These are phyloP conservation scores for Oncorhynchus mykiss DNA, from an alignment of 2,113 vertebrate genomes.

Conservation along the genomic window DNA sequence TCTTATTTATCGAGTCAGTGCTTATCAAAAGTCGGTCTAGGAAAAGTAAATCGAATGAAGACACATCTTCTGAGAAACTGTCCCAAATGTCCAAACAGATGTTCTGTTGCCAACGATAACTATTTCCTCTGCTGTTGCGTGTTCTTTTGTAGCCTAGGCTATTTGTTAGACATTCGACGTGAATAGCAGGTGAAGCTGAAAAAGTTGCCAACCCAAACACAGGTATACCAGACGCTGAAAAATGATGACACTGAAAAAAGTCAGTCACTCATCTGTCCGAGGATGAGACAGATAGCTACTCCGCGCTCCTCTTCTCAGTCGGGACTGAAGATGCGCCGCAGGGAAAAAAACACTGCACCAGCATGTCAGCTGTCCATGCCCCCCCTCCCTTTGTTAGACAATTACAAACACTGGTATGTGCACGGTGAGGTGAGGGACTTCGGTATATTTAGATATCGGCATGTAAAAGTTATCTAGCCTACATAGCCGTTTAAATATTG, in stretches of 20 bases:
- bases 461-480: not conserved
- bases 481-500: not conserved
- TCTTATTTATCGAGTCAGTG: not conserved
- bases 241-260: not conserved
- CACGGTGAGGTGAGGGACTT: not conserved
- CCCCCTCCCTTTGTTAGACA: conserved; percentile 12
- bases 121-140: conserved; percentile 25
- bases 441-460: conserved; percentile 2
- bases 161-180: not conserved
- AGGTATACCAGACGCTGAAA: not conserved
- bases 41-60: not conserved
- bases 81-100: not conserved
- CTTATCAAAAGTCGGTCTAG: not conserved
- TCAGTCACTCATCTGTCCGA: conserved; percentile 1
- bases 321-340: conserved; percentile 57
- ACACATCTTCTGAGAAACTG: not conserved
- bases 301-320: conserved; percentile 44
- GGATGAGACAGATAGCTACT: conserved; percentile 25
- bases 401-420: not conserved
- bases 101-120: not conserved
- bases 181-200: not conserved
- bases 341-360: conserved; percentile 19
- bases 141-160: not conserved
- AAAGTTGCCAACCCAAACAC: not conserved
- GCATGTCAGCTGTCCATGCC: conserved; percentile 57